Percentiles rank a stretch among this genome's conserved stretches.
These are phyloP conservation scores for Erethizon dorsatum DNA, from an alignment of 2,797 vertebrate genomes.

Conservation along the genomic window DNA sequence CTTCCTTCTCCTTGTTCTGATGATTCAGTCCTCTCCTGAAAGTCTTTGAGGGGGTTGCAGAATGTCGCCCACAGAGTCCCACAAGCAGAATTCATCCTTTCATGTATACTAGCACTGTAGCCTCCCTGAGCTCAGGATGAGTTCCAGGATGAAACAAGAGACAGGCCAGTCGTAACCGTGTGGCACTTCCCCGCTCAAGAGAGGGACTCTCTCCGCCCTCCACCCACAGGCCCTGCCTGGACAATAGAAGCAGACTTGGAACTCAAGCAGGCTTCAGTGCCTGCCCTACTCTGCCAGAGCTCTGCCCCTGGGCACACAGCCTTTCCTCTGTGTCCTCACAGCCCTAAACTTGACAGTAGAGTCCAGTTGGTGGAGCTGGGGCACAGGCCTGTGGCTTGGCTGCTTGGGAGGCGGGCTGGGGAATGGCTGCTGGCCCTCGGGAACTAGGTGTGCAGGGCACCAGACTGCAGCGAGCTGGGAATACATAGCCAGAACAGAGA, in stretches of 20 bases:
- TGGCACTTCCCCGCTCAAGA: neutral
- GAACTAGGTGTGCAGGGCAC: neutral
- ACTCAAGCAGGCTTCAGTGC: neutral
- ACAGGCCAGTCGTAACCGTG: rapidly evolving
- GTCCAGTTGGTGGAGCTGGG: neutral
- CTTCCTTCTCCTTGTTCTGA: neutral
- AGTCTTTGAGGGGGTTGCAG: neutral
- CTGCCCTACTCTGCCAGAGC: rapidly evolving
- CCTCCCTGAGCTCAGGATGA: neutral
- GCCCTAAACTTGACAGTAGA: neutral
- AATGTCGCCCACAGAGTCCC: neutral
- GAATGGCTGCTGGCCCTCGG: neutral
- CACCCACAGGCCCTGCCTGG: too few species aligned
- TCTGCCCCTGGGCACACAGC: rapidly evolving
- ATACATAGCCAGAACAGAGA: neutral
- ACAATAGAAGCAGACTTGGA: neutral
- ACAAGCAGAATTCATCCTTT: neutral
- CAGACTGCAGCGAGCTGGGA: neutral
- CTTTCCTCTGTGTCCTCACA: rapidly evolving
- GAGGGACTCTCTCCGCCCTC: neutral
- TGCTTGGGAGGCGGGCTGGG: too few species aligned
- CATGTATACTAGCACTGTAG: rapidly evolving
- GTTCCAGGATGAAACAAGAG: neutral
- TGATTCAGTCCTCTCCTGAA: neutral
- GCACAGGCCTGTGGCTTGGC: neutral